These are phyloP conservation scores for Tragelaphus imberbis DNA, from an alignment of 2,113 vertebrate genomes.

Conservation along the genomic window DNA sequence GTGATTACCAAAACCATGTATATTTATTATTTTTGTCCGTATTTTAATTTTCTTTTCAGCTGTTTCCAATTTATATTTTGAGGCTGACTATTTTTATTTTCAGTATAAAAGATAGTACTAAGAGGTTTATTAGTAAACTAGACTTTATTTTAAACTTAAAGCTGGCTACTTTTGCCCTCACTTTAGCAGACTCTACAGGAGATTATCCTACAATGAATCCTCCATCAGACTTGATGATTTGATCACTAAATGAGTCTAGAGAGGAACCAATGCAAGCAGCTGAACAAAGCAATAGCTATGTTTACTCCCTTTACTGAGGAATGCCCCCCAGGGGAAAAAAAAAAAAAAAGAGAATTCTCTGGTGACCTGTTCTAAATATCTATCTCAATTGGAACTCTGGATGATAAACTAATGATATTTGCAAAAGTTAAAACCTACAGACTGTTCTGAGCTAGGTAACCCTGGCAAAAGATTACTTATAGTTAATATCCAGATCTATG, in stretches of 20 bases:
- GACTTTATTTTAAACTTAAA: background rate
- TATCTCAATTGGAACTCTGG: background rate
- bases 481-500: background rate
- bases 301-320: background rate
- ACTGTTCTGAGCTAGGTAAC: background rate
- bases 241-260: background rate
- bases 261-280: no score
- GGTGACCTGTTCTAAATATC: background rate
- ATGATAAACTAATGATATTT: background rate
- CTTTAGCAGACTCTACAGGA: background rate
- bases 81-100: background rate
- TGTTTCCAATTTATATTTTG: background rate
- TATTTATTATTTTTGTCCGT: background rate
- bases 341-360: background rate
- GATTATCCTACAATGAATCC: background rate
- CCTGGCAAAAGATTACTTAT: background rate
- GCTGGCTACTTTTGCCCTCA: background rate
- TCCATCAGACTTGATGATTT: background rate
- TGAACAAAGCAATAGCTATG: background rate
- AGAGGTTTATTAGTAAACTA: background rate
- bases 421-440: background rate
- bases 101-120: background rate
- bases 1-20: background rate
- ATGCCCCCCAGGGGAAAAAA: fast-evolving
- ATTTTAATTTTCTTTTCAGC: background rate